phyloP scores from a whole-genome alignment of 1,140 invertebrate species.

The Bombus waltoni region DNA sequence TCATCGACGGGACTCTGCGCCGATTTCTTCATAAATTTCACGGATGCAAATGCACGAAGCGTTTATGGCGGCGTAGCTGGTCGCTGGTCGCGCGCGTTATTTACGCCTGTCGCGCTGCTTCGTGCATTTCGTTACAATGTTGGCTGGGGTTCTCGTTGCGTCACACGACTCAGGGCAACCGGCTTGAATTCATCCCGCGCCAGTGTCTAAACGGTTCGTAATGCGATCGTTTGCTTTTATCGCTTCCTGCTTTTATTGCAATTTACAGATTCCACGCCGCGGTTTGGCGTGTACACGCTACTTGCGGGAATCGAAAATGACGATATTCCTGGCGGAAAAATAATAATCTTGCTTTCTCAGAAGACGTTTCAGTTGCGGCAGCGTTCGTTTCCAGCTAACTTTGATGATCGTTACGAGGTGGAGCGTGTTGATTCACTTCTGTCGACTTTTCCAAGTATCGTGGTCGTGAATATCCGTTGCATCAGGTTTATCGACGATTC shows the following conservation, averaged over 20 bases:
- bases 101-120: constrained; percentile 12
- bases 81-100: constrained; percentile 5
- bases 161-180: neutral
- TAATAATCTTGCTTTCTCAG: neutral
- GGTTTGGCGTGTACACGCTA: neutral
- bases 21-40: constrained; percentile 46
- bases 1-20: neutral
- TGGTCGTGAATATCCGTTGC: neutral
- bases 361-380: neutral
- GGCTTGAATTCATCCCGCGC: constrained; percentile 16
- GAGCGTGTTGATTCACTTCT: neutral
- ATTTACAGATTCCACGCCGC: constrained; percentile 34
- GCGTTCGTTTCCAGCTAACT: neutral
- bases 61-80: neutral
- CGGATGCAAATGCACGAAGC: constrained; percentile 15
- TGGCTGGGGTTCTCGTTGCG: neutral
- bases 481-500: too few relatives aligned
- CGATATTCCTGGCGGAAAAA: neutral
- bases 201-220: constrained; percentile 21
- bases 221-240: constrained; percentile 44
- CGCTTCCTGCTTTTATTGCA: constrained; percentile 44
- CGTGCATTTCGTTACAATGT: constrained; percentile 40
- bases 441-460: neutral
- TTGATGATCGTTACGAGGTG: neutral
- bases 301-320: neutral